phyloP scores from a whole-genome alignment of 2,113 vertebrate species.

The Zosterops pallidus region DNA sequence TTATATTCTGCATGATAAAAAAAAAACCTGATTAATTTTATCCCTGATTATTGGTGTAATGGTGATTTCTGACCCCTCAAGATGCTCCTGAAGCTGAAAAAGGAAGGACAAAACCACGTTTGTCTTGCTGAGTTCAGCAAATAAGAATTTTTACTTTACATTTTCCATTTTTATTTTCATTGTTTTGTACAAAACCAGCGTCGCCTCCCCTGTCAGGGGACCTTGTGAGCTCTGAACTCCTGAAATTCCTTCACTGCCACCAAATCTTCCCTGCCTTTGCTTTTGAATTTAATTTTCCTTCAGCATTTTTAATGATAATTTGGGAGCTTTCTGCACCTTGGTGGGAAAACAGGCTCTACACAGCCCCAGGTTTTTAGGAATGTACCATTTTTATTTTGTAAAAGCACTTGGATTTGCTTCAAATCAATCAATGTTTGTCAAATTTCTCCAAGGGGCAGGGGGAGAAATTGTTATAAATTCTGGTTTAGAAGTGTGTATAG shows the following conservation, averaged over 20 bases:
- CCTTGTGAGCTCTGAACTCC: background rate
- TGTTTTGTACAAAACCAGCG: background rate
- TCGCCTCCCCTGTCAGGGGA: background rate
- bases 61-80: fast-evolving
- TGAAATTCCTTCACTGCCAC: background rate
- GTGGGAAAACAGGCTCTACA: fast-evolving
- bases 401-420: background rate
- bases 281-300: background rate
- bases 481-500: fast-evolving
- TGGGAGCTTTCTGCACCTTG: background rate
- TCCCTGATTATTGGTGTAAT: fast-evolving
- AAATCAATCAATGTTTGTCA: background rate
- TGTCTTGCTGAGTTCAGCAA: background rate
- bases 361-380: fast-evolving
- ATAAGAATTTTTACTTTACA: fast-evolving
- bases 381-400: background rate
- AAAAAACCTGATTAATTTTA: fast-evolving
- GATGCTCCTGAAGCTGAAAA: background rate
- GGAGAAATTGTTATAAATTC: background rate
- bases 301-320: background rate
- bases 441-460: fast-evolving
- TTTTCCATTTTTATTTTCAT: background rate
- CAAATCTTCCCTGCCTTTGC: background rate
- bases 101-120: fast-evolving
- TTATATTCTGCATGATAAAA: background rate